Percentiles rank a stretch among this genome's conserved stretches.
These are phyloP conservation scores for Lycodopsis pacificus DNA, from an alignment of 2,797 vertebrate genomes.

Conservation along the genomic window DNA sequence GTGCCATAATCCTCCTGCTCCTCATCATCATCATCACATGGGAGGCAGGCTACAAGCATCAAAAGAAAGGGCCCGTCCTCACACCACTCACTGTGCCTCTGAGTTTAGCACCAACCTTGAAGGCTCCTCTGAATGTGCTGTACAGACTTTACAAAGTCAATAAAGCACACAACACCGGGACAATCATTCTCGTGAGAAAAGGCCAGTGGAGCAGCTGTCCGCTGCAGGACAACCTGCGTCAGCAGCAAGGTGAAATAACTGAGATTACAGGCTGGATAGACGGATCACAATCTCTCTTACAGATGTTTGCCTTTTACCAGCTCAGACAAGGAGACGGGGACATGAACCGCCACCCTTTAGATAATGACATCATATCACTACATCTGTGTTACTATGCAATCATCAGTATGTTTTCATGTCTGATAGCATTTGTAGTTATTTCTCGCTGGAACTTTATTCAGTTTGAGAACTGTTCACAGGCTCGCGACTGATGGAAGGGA, in stretches of 20 bases:
- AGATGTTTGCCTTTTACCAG: constrained; percentile 55
- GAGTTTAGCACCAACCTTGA: constrained; percentile 43
- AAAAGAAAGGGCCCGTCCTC: not conserved
- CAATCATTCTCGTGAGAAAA: constrained; percentile 52
- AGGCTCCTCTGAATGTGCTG: constrained; percentile 32
- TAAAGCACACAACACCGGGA: constrained; percentile 52
- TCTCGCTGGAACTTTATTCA: not conserved
- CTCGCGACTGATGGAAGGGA: constrained; percentile 3
- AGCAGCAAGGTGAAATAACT: constrained; percentile 64
- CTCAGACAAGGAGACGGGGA: constrained; percentile 36
- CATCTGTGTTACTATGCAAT: constrained; percentile 5
- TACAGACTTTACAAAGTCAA: constrained; percentile 51
- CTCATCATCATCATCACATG: not conserved
- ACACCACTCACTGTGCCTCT: not conserved
- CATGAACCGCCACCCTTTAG: constrained; percentile 15
- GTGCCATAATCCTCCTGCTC: not conserved
- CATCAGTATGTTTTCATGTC: not conserved
- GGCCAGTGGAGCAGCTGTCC: constrained; percentile 52
- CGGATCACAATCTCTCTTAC: constrained; percentile 47
- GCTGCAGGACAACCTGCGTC: constrained; percentile 54
- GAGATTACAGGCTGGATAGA: constrained; percentile 57
- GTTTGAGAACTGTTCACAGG: constrained; percentile 7
- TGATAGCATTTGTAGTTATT: constrained; percentile 4
- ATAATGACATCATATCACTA: constrained; percentile 29
- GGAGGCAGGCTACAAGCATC: not conserved